These are phyloP conservation scores for Vicugna pacos DNA, from an alignment of 2,113 vertebrate species.

Conservation along the genomic window DNA sequence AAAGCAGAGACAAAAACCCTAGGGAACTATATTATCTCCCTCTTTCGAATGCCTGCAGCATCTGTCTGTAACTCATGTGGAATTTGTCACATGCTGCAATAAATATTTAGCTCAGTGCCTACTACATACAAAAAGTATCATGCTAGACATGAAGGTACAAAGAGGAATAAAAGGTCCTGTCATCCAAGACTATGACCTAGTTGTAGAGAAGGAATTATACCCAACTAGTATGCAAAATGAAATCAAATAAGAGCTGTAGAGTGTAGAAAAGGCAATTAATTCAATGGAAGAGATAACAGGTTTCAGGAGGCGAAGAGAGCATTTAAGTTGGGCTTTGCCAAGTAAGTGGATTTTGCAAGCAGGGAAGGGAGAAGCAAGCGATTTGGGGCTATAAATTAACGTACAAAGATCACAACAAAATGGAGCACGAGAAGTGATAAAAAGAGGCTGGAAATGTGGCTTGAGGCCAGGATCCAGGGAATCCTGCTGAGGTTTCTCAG, in stretches of 20 bases:
- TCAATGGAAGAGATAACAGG: neutral
- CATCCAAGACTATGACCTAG: neutral
- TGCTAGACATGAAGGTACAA: neutral
- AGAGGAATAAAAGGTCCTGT: neutral
- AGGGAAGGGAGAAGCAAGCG: neutral
- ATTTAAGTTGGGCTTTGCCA: slow-evolving; percentile 32
- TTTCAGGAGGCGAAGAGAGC: neutral
- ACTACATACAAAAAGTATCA: neutral
- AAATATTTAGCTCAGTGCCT: slow-evolving; percentile 7
- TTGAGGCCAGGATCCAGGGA: slow-evolving; percentile 40
- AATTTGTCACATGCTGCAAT: neutral
- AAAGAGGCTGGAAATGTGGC: neutral
- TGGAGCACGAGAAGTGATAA: neutral
- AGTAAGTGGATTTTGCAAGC: slow-evolving; percentile 46
- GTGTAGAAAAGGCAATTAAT: slow-evolving; percentile 18
- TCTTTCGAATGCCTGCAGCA: neutral
- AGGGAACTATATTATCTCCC: neutral
- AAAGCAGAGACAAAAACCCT: slow-evolving; percentile 8
- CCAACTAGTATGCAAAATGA: slow-evolving; percentile 38
- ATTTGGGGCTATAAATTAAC: slow-evolving; percentile 43
- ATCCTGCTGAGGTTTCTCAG: slow-evolving; percentile 8
- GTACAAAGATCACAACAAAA: slow-evolving; percentile 31
- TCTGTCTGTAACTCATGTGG: neutral
- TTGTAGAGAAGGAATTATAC: neutral
- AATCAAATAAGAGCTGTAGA: slow-evolving; percentile 23